Evolutionary conservation across 2,888 invertebrate genomes (phyloP).

Genomic region (Scaptomyza cyrtandrae): DNA sequence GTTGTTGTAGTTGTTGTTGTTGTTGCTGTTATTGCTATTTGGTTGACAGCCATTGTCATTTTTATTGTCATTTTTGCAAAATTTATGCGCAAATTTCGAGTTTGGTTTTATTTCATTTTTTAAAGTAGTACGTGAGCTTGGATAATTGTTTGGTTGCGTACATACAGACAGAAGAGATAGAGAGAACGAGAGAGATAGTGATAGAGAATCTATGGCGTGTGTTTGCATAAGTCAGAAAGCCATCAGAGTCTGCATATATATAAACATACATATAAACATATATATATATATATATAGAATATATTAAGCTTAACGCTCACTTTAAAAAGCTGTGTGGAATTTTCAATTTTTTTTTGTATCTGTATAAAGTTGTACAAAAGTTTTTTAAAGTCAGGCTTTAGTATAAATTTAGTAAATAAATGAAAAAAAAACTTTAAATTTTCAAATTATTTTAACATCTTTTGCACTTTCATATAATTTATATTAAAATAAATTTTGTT

Average conservation of each 20-base stretch:
- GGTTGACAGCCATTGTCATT: slow-evolving; percentile 52
- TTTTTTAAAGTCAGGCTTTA: no score
- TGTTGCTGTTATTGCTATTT: background rate
- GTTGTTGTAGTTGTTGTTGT: slow-evolving; percentile 12
- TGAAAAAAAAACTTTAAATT: no score
- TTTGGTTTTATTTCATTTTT: slow-evolving; percentile 18
- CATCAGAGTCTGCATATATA: background rate
- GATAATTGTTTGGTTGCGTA: slow-evolving; percentile 36
- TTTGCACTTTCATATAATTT: no score
- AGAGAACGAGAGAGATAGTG: background rate
- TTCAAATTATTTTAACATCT: no score
- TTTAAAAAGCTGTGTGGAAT: background rate
- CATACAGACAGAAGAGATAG: background rate
- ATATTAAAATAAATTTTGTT: no score
- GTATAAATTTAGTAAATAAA: no score
- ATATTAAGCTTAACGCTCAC: background rate
- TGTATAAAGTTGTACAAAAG: background rate
- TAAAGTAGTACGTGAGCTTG: slow-evolving; percentile 48
- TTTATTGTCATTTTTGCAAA: slow-evolving; percentile 65
- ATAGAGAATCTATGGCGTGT: background rate
- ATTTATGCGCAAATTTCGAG: slow-evolving; percentile 63
- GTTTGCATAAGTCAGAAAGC: slow-evolving; percentile 29
- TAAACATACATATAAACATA: background rate
- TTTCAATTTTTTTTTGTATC: no score
- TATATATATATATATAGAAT: background rate